Percentiles rank a stretch among this genome's conserved stretches.
These are phyloP conservation scores for Ammodytes dubius DNA, from an alignment of 2,113 vertebrate species.

Conservation along the genomic window DNA sequence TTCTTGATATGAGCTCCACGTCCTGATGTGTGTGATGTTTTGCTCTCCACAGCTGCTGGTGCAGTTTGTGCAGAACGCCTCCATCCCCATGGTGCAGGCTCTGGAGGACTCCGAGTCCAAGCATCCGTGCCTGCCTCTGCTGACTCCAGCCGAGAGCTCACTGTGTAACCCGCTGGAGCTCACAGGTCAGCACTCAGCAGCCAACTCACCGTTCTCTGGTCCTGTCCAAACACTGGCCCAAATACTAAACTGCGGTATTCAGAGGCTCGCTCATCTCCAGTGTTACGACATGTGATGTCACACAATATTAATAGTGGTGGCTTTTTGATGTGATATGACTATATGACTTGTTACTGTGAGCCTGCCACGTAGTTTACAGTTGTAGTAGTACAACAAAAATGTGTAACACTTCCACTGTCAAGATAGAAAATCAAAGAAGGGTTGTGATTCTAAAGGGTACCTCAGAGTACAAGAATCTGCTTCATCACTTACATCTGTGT, in stretches of 20 bases:
- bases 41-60: slow-evolving; percentile 92
- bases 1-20: background rate
- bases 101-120: slow-evolving; percentile 92
- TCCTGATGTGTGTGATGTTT: background rate
- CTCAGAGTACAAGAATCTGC: background rate
- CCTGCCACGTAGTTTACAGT: background rate
- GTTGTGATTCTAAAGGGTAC: background rate
- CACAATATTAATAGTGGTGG: background rate
- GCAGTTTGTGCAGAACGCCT: slow-evolving; percentile 99
- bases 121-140: slow-evolving; percentile 91
- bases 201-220: background rate
- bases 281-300: background rate
- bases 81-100: slow-evolving; percentile 93
- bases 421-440: background rate
- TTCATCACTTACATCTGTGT: background rate
- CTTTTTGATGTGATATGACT: background rate
- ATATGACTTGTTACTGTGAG: background rate
- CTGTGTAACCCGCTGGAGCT: slow-evolving; percentile 93
- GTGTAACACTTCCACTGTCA: background rate
- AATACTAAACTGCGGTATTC: too few relatives aligned
- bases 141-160: slow-evolving; percentile 89
- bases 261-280: background rate
- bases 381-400: background rate
- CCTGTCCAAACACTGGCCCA: background rate
- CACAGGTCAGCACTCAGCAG: slow-evolving; percentile 91